Base-by-base conservation (phyloP, 1,140 invertebrate species). In the Steinernema khuongi region DNA sequence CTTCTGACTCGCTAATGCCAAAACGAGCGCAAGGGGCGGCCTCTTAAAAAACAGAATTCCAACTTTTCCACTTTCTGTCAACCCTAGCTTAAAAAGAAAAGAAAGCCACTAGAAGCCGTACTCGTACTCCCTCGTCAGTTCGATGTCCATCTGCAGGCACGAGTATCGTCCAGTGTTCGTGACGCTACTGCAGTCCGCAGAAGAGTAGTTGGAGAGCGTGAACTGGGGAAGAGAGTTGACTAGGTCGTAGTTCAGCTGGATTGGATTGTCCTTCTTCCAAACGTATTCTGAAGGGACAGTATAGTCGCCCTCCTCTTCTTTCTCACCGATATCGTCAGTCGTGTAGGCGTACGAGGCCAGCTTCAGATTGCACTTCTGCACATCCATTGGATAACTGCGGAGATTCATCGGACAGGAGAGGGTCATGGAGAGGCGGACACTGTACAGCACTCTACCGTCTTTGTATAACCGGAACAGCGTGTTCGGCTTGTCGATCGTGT, bases 401-500 rank as follows among this genome's bases (percentile, higher is more conserved):
- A 75, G 67, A 66, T 75, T 32, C 74, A 75, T 75, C n/a, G 74
- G 74, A 73, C 74, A 75, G 1, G 69, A 31, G 29, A 75, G 30
- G n/a, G 70, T 73, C 50, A 75, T 72, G 22, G 50, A 73, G 32
- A 75, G 26, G n/a, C 74, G 70, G 19, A 67, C 70, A 22, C 69
- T 73, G 44, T 73, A 75, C n/a, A 75, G 70, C 17, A 75, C 36
- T 14, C 19, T 43, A 1, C 74, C 74, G 67, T 75, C 90, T 60
- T 94, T 94, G 87, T 94, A 94, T 81, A 97, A 95, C 80, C 94
- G 89, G 84, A 97, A 94, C 88, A 97, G 93, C 72, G 97, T 81
- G 70, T 85, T 85, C 22, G 84, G 84, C 33, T 85, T 85, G 69
- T 85, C 84, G 29, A 97, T 96, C 85, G 94, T 93, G 87, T 97